Percentiles rank a stretch among this genome's conserved stretches.
Conservation (phyloP, 2,888 invertebrate species). For the Lasiommata megera region DNA sequence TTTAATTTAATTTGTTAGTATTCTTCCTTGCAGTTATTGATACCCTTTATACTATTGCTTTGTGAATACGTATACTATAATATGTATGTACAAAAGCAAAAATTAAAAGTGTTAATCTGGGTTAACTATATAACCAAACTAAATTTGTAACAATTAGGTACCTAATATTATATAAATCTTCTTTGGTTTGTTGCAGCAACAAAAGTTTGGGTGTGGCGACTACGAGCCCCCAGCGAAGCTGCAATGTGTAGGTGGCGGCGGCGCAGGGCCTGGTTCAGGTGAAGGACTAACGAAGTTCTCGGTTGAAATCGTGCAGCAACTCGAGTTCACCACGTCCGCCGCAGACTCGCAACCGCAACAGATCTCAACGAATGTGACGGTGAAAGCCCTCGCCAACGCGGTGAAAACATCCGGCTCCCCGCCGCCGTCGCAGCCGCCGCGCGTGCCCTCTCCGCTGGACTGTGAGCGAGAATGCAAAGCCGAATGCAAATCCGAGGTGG, state of each 20-base stretch:
- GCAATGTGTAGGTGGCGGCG: slow-evolving; percentile 74
- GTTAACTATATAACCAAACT: too few relatives aligned
- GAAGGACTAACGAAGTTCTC: slow-evolving; percentile 88
- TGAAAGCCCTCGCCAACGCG: slow-evolving; percentile 84
- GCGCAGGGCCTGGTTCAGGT: slow-evolving; percentile 65
- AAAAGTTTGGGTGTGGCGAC: slow-evolving; percentile 88
- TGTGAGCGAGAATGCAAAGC: slow-evolving; percentile 89
- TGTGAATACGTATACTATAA: too few relatives aligned
- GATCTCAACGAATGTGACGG: slow-evolving; percentile 95
- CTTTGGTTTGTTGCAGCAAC: slow-evolving; percentile 84
- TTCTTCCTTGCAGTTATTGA: too few relatives aligned
- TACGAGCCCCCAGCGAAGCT: slow-evolving; percentile 90
- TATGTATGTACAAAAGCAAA: too few relatives aligned
- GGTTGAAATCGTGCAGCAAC: slow-evolving; percentile 95
- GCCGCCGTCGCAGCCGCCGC: slow-evolving; percentile 66
- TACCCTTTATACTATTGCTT: too few relatives aligned
- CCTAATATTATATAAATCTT: slow-evolving; percentile 2
- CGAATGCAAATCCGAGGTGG: slow-evolving; percentile 90
- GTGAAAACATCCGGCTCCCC: slow-evolving; percentile 70
- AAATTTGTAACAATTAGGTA: too few relatives aligned
- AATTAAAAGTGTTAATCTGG: too few relatives aligned
- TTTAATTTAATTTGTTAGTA: not conserved
- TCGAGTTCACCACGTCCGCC: slow-evolving; percentile 93
- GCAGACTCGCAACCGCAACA: slow-evolving; percentile 94
- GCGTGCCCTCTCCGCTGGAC: slow-evolving; percentile 91